Evolutionary conservation across 1,140 invertebrate species (phyloP).

Genomic region (Venustaconcha ellipsiformis): DNA sequence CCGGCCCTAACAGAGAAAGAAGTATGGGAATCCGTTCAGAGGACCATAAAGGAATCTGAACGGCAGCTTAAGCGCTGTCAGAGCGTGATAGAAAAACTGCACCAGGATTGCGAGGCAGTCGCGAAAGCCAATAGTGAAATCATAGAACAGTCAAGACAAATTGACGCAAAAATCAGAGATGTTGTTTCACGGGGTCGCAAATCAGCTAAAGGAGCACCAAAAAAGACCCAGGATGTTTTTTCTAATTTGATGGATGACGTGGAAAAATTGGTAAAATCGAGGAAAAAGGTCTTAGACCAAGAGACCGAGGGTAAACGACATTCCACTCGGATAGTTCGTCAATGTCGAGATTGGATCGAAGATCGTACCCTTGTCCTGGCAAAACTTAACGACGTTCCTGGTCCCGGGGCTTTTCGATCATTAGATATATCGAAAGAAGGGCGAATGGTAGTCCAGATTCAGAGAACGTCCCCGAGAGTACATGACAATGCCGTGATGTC

Average conservation of each 20-base stretch:
- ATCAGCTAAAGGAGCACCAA: constrained; percentile 21
- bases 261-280: constrained; percentile 29
- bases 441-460: neutral
- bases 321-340: constrained; percentile 27
- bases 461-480: constrained; percentile 12
- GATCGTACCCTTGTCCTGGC: constrained; percentile 7
- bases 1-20: constrained; percentile 19
- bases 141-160: constrained; percentile 25
- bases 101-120: constrained; percentile 28
- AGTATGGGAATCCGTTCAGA: constrained; percentile 23
- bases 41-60: constrained; percentile 10
- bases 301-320: constrained; percentile 30
- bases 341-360: constrained; percentile 31
- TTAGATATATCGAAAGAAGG: constrained; percentile 1
- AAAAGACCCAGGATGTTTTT: constrained; percentile 30
- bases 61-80: constrained; percentile 21
- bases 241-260: constrained; percentile 33
- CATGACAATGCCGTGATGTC: constrained; percentile 31
- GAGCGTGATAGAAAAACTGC: constrained; percentile 22
- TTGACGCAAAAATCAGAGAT: constrained; percentile 29
- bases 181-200: constrained; percentile 21
- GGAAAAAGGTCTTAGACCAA: constrained; percentile 19
- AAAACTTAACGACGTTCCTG: constrained; percentile 4
- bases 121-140: constrained; percentile 29
- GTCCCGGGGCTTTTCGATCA: neutral